Conservation (phyloP, 2,888 invertebrate genomes). For the Exocentrus adspersus region DNA sequence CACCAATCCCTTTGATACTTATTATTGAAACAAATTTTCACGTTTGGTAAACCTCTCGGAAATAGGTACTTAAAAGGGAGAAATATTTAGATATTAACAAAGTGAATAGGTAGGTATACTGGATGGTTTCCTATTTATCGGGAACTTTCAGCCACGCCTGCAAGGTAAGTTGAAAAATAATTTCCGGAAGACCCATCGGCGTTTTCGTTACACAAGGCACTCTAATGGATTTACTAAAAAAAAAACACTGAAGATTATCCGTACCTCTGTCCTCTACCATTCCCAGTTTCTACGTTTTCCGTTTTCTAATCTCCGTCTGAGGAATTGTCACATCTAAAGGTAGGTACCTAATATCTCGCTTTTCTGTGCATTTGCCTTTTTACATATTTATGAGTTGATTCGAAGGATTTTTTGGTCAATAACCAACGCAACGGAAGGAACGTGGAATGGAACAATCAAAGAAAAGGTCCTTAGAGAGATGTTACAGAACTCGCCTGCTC, state of each 20-base stretch:
- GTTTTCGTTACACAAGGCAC: too few relatives aligned
- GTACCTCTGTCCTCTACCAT: not conserved
- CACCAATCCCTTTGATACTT: too few relatives aligned
- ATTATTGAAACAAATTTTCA: not conserved
- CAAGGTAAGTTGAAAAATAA: not conserved
- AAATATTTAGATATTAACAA: too few relatives aligned
- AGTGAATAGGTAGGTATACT: too few relatives aligned
- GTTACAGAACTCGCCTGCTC: too few relatives aligned
- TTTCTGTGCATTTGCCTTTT: conserved; percentile 16
- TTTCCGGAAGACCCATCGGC: not conserved
- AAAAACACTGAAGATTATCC: not conserved
- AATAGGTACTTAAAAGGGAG: too few relatives aligned
- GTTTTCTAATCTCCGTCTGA: not conserved
- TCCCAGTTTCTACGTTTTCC: not conserved
- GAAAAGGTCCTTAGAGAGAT: too few relatives aligned
- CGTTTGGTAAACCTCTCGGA: not conserved
- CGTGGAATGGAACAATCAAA: not conserved
- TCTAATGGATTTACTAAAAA: too few relatives aligned
- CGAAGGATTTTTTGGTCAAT: conserved; percentile 7
- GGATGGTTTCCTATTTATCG: too few relatives aligned
- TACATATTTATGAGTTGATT: conserved; percentile 19
- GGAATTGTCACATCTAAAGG: conserved; percentile 6
- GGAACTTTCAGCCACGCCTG: too few relatives aligned
- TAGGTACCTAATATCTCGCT: not conserved
- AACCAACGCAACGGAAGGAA: not conserved